phyloP scores from a whole-genome alignment of 1,140 invertebrate species.

The Bombus waltoni region DNA sequence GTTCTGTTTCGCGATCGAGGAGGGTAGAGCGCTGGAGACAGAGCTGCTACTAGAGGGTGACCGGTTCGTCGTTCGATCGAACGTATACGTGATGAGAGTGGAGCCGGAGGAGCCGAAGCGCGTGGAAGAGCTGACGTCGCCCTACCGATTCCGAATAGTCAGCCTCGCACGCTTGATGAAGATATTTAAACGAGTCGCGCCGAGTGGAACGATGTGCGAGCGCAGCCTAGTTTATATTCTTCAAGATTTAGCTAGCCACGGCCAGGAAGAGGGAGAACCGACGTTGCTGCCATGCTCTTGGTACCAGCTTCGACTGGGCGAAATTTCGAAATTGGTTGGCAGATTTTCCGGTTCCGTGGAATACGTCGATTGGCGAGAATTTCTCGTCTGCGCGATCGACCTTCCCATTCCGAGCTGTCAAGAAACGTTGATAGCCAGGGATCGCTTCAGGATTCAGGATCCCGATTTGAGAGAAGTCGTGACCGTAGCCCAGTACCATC shows the following conservation, averaged over 20 bases:
- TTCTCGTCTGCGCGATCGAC: conserved; percentile 84
- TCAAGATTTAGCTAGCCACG: conserved; percentile 83
- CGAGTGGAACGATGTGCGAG: conserved; percentile 82
- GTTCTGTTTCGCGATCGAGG: conserved; percentile 84
- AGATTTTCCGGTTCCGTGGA: conserved; percentile 80
- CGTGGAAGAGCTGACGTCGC: conserved; percentile 59
- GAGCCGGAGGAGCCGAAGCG: conserved; percentile 48
- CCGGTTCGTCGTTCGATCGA: conserved; percentile 79
- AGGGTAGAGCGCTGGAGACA: conserved; percentile 79
- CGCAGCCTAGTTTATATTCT: conserved; percentile 83
- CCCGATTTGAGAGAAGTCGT: conserved; percentile 78
- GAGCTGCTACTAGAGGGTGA: conserved; percentile 81
- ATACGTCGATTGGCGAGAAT: conserved; percentile 85
- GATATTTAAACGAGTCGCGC: conserved; percentile 82
- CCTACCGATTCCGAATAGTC: conserved; percentile 79
- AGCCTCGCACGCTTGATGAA: conserved; percentile 82
- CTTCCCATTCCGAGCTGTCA: conserved; percentile 81
- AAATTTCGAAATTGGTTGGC: conserved; percentile 80
- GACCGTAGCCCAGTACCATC: conserved; percentile 73
- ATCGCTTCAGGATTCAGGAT: conserved; percentile 80
- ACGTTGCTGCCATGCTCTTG: conserved; percentile 82
- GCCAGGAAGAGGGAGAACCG: conserved; percentile 79
- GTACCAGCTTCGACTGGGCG: conserved; percentile 80
- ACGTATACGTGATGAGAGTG: conserved; percentile 76
- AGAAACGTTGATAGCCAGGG: conserved; percentile 81